A percentile compares a stretch with the other conserved stretches of the same genome.
Evolutionary conservation across 1,140 invertebrate genomes (phyloP).

Genomic region (Drosophila arizonae): DNA sequence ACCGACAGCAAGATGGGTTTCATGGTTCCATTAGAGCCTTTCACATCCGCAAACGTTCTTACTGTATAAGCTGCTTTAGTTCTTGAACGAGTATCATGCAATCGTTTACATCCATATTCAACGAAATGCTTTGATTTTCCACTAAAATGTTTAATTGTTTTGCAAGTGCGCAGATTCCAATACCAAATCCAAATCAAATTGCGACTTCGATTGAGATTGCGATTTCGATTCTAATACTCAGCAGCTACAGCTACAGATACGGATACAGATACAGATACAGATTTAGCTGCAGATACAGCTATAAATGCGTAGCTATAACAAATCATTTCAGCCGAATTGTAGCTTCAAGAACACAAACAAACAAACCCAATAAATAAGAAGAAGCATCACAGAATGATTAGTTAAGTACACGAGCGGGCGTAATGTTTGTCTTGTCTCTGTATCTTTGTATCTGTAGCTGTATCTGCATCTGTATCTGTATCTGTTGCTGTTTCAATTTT

Average conservation of each 20-base stretch:
- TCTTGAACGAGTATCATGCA: too few species aligned
- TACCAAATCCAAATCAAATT: too few species aligned
- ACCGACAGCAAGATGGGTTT: too few species aligned
- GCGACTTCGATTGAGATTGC: too few species aligned
- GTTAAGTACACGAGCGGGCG: conserved; percentile 53
- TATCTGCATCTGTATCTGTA: background rate
- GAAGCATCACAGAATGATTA: conserved; percentile 74
- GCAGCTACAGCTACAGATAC: conserved; percentile 16
- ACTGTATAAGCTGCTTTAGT: too few species aligned
- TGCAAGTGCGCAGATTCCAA: conserved; percentile 31
- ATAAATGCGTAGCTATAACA: conserved; percentile 44
- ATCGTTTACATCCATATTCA: background rate
- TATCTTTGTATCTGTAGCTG: conserved; percentile 34
- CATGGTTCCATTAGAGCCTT: too few species aligned
- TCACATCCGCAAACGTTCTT: too few species aligned
- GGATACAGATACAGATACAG: conserved; percentile 19
- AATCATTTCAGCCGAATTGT: conserved; percentile 68
- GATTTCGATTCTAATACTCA: background rate
- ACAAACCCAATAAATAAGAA: background rate
- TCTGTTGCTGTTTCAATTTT: conserved; percentile 43
- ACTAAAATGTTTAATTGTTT: conserved; percentile 6
- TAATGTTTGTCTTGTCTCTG: conserved; percentile 25
- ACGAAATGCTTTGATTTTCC: conserved; percentile 2
- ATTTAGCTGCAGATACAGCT: conserved; percentile 11
- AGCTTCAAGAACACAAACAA: conserved; percentile 67